Percentiles rank a stretch among this genome's conserved stretches.
phyloP scores from a whole-genome alignment of 2,113 vertebrate genomes.

The Anarhynchus alexandrinus region DNA sequence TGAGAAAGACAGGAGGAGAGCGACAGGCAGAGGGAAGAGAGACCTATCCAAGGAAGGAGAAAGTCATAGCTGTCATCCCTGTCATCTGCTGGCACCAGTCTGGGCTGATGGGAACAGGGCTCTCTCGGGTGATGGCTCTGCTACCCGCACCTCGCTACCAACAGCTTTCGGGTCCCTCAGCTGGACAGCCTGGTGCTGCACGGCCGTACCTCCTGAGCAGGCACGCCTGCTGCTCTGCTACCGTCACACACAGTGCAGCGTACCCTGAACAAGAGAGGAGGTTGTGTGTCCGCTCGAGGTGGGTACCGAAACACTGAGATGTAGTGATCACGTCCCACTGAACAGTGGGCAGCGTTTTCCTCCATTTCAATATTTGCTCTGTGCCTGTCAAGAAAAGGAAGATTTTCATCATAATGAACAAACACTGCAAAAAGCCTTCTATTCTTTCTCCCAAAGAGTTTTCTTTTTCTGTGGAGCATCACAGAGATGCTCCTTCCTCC shows the following conservation, averaged over 20 bases:
- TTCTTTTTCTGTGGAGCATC: conserved; percentile 16
- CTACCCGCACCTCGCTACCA: background rate
- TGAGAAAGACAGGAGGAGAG: background rate
- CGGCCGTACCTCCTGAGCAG: background rate
- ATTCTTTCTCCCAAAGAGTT: background rate
- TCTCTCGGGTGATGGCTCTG: background rate
- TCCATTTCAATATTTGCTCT: conserved; percentile 42
- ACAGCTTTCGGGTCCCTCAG: background rate
- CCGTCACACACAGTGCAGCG: accelerated
- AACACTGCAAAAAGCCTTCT: conserved; percentile 13
- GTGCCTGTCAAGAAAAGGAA: background rate
- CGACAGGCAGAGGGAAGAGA: background rate
- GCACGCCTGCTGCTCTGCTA: background rate
- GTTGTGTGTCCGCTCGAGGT: background rate
- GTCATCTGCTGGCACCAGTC: background rate
- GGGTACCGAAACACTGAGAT: background rate
- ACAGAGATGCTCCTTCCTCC: conserved; percentile 9
- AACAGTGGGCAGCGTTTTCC: background rate
- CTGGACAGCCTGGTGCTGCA: background rate
- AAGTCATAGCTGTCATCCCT: background rate
- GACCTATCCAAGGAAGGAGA: background rate
- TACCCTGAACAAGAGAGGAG: background rate
- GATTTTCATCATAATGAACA: conserved; percentile 27
- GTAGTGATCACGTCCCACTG: background rate
- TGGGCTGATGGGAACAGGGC: background rate